Evolutionary conservation across 2,113 vertebrate species (phyloP).

Genomic region (Guaruba guarouba): DNA sequence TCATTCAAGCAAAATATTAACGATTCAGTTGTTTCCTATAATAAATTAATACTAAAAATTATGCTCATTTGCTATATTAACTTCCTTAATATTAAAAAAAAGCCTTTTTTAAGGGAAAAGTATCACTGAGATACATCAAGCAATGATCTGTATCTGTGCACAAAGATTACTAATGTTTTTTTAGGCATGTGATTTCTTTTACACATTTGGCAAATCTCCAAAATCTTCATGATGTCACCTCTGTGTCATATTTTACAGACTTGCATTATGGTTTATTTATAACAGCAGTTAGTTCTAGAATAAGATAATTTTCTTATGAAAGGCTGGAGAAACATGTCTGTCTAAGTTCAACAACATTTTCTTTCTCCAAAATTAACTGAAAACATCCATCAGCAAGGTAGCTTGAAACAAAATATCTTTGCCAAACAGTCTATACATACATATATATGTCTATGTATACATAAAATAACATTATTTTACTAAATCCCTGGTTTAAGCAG

Average conservation of each 20-base stretch:
- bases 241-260: not conserved
- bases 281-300: not conserved
- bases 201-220: not conserved
- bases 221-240: not conserved
- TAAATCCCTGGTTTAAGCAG: not conserved
- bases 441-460: not conserved
- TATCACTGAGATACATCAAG: not conserved
- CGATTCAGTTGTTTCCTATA: not conserved
- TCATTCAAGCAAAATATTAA: not conserved
- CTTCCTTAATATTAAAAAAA: not conserved
- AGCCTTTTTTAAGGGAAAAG: not conserved
- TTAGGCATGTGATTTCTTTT: not conserved
- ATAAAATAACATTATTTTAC: not conserved
- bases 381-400: not conserved
- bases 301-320: not conserved
- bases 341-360: not conserved
- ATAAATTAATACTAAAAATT: not conserved
- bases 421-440: not conserved
- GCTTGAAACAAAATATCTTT: not conserved
- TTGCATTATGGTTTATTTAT: not conserved
- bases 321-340: fast-evolving
- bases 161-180: not conserved
- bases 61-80: not conserved
- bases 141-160: not conserved
- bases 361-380: not conserved